Percentiles rank a stretch among this genome's conserved stretches.
phyloP scores from a whole-genome alignment of 2,797 vertebrate genomes.

The Gymnoscopelus braueri region DNA sequence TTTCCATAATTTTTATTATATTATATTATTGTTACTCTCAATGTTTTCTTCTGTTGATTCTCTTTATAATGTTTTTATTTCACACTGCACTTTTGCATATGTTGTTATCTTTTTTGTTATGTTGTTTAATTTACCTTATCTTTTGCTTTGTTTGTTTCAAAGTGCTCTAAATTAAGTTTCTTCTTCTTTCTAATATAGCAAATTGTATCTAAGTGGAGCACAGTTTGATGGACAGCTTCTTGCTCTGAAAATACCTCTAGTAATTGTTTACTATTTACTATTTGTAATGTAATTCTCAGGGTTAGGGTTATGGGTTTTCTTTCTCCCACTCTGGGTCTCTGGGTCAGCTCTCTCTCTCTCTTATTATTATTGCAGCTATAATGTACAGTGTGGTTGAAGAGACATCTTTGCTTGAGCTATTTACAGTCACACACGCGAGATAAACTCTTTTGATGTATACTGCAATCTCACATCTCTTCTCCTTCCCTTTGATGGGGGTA shows the following conservation, averaged over 20 bases:
- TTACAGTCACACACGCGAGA: slow-evolving; percentile 74
- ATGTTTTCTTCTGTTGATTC: too few relatives aligned
- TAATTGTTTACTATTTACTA: too few relatives aligned
- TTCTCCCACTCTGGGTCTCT: too few relatives aligned
- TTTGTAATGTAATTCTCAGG: too few relatives aligned
- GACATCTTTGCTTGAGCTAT: slow-evolving; percentile 70
- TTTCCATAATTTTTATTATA: neutral
- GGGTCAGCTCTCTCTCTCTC: slow-evolving; percentile 29
- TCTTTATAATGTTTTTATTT: neutral
- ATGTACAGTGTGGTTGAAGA: slow-evolving; percentile 27
- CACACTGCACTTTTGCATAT: neutral
- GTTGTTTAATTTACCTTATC: neutral
- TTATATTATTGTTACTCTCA: neutral
- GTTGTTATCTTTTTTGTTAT: neutral
- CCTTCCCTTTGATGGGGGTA: slow-evolving; percentile 66
- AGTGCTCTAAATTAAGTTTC: neutral
- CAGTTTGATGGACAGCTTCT: too few relatives aligned
- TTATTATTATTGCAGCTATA: neutral
- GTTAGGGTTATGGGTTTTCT: too few relatives aligned
- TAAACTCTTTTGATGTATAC: slow-evolving; percentile 75
- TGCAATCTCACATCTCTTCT: slow-evolving; percentile 69
- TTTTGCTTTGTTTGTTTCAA: slow-evolving; percentile 2
- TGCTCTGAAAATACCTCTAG: too few relatives aligned
- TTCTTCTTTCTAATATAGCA: neutral
- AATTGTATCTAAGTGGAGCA: too few relatives aligned